Conservation (phyloP, 2,113 vertebrate genomes). For the Procavia capensis region DNA sequence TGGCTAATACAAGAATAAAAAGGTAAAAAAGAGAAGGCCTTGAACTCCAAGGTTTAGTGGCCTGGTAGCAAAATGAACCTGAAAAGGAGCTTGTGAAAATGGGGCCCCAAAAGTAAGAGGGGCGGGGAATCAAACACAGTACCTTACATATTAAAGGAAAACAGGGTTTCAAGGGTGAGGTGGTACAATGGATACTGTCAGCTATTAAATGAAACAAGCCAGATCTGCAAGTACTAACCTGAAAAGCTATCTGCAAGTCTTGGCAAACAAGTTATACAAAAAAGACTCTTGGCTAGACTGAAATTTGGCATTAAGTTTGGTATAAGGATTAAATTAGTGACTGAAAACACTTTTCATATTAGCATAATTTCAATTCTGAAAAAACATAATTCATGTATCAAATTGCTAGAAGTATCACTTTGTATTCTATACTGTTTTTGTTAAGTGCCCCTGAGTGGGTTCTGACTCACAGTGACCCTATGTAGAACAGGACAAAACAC, state of each 20-base stretch:
- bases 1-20: not conserved
- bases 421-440: no score
- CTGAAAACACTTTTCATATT: slow-evolving; percentile 24
- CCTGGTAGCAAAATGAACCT: not conserved
- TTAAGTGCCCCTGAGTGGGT: no score
- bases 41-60: not conserved
- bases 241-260: slow-evolving; percentile 1
- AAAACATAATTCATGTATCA: not conserved
- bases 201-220: not conserved
- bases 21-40: not conserved
- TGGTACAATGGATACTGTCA: not conserved
- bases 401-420: slow-evolving; percentile 19
- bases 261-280: slow-evolving; percentile 35
- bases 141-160: not conserved
- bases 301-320: no score
- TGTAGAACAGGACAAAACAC: no score
- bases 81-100: not conserved
- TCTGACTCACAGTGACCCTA: no score
- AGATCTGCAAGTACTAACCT: not conserved
- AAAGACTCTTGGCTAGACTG: not conserved
- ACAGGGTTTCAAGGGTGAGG: not conserved
- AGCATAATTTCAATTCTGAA: slow-evolving; percentile 27
- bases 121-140: not conserved
- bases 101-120: not conserved
- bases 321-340: slow-evolving; percentile 39